Percentiles rank a stretch among this genome's conserved stretches.
phyloP scores from a whole-genome alignment of 1,140 invertebrate genomes.

The Bombus breviceps region DNA sequence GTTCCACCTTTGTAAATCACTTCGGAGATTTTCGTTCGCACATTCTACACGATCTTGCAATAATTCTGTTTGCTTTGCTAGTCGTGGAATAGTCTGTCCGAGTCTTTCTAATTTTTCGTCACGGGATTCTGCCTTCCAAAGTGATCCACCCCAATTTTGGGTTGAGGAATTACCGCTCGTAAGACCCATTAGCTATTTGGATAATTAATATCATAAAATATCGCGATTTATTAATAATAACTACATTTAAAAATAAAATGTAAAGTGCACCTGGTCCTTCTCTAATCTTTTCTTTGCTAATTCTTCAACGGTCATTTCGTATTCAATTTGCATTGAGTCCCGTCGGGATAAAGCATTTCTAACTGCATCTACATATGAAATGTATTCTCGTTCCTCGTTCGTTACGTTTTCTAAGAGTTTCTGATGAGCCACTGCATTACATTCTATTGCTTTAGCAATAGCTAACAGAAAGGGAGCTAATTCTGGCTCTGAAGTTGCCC shows the following conservation, averaged over 20 bases:
- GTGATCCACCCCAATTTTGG: constrained; percentile 81
- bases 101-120: constrained; percentile 85
- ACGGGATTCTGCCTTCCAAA: constrained; percentile 84
- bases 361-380: constrained; percentile 87
- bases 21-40: constrained; percentile 88
- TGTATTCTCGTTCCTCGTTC: constrained; percentile 87
- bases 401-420: constrained; percentile 81
- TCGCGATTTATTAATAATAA: neutral
- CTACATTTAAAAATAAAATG: neutral
- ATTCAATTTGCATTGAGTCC: constrained; percentile 88
- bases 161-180: constrained; percentile 64
- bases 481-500: constrained; percentile 84
- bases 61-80: constrained; percentile 84
- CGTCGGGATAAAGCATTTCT: constrained; percentile 87
- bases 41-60: constrained; percentile 87
- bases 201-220: neutral
- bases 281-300: constrained; percentile 85
- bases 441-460: constrained; percentile 82
- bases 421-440: constrained; percentile 82
- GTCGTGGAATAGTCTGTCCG: constrained; percentile 82
- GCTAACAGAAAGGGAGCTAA: constrained; percentile 81
- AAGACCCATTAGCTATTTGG: constrained; percentile 71
- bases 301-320: constrained; percentile 87
- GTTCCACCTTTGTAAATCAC: constrained; percentile 89
- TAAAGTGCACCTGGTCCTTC: constrained; percentile 85